Conservation (phyloP, 2,797 vertebrate species). For the Acipenser oxyrinchus region DNA sequence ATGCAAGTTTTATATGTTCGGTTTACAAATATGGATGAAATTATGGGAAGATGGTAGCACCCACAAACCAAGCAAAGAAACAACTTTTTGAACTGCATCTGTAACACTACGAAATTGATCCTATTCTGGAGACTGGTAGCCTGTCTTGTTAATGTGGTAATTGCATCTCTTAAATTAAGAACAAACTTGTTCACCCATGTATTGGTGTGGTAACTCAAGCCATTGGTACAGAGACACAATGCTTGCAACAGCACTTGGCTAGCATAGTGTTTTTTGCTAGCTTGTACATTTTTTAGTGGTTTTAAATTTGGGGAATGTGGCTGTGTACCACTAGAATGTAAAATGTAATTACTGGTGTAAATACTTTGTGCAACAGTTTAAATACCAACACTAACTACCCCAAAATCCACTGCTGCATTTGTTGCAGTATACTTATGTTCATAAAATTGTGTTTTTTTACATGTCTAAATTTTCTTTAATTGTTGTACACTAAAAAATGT, state of each 20-base stretch:
- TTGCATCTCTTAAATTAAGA: slow-evolving; percentile 1
- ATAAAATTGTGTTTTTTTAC: neutral
- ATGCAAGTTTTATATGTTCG: too few relatives aligned
- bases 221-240: slow-evolving; percentile 16
- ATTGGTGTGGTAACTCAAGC: slow-evolving; percentile 17
- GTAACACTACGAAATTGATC: too few relatives aligned
- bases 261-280: slow-evolving; percentile 7
- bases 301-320: neutral
- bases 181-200: slow-evolving; percentile 6
- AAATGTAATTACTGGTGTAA: slow-evolving; percentile 12
- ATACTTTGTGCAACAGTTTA: neutral
- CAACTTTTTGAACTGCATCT: too few relatives aligned
- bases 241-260: slow-evolving; percentile 14
- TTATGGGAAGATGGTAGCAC: too few relatives aligned
- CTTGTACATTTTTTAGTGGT: slow-evolving; percentile 2
- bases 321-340: slow-evolving; percentile 3
- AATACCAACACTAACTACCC: neutral
- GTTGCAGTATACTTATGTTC: too few relatives aligned
- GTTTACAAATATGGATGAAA: too few relatives aligned
- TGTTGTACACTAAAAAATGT: neutral
- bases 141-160: neutral
- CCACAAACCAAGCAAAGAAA: too few relatives aligned
- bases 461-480: neutral
- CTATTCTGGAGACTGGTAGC: neutral
- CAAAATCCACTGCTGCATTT: slow-evolving; percentile 1